These are phyloP conservation scores for Leptogaster cylindrica DNA, from an alignment of 2,888 invertebrate species.

Conservation along the genomic window DNA sequence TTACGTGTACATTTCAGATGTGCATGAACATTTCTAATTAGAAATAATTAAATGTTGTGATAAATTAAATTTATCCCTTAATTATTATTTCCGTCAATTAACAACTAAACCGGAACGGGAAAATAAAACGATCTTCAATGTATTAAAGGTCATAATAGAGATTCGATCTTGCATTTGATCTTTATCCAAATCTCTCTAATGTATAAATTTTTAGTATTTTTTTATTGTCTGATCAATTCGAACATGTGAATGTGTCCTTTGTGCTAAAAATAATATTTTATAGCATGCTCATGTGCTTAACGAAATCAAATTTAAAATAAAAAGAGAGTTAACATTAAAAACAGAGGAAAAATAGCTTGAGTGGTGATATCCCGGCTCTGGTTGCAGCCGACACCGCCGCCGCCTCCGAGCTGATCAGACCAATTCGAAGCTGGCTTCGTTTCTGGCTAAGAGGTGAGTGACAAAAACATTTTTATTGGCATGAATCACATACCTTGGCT, in stretches of 20 bases:
- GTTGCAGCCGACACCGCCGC: background rate
- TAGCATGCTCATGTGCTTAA: slow-evolving; percentile 31
- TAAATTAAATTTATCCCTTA: too few species aligned
- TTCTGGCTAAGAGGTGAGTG: slow-evolving; percentile 25
- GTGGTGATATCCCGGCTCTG: too few species aligned
- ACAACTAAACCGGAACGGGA: too few species aligned
- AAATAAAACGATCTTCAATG: too few species aligned
- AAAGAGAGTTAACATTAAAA: slow-evolving; percentile 22
- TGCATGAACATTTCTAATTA: too few species aligned
- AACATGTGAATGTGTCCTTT: slow-evolving; percentile 37
- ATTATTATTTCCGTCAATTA: too few species aligned
- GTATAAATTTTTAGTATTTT: too few species aligned
- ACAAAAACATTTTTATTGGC: slow-evolving; percentile 35
- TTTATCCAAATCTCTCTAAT: too few species aligned
- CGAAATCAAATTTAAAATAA: slow-evolving; percentile 33
- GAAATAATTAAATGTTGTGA: too few species aligned
- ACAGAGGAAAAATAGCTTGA: background rate
- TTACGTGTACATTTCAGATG: too few species aligned
- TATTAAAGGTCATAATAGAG: too few species aligned
- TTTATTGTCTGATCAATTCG: slow-evolving; percentile 25
- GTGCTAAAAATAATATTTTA: slow-evolving; percentile 32
- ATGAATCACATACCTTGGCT: slow-evolving; percentile 28
- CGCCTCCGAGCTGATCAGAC: background rate
- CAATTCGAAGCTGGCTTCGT: slow-evolving; percentile 19
- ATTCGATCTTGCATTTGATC: too few species aligned